Base-by-base conservation (phyloP, 2,888 invertebrate genomes). In the Pterostichus madidus region DNA sequence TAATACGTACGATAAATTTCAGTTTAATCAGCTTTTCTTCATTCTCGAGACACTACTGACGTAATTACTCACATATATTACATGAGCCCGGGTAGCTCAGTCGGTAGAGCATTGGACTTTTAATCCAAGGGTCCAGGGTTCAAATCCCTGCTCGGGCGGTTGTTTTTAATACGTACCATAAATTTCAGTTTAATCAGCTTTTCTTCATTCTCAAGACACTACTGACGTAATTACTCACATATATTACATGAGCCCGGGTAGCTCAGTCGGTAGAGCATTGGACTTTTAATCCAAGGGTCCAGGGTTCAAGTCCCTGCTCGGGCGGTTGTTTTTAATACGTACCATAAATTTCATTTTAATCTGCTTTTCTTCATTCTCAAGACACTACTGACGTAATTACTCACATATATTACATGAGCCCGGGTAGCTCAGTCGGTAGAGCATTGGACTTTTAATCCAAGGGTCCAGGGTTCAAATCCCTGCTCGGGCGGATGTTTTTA, bases 121-220 rank as follows among this genome's bases (percentile, higher is more conserved):
- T 94, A 94, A 94, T 93, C 93, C 93, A 93, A 93, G 93, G 93
- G 93, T 93, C 93, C 93, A 93, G 93, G 93, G 93, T 94, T 94
- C 93, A 93, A 94, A 93, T 93, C 93, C 93, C 93, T 93, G 93
- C 92, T 92, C 93, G 93, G 93, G 93, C 93, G 93, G 1, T 24
- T 24, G 3, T 3, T 24, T 24, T 24, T 24, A 24, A 24, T 24
- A n/a, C n/a, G n/a, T n/a, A n/a, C n/a, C n/a, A n/a, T n/a, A n/a
- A n/a, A n/a, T n/a, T n/a, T n/a, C n/a, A n/a, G n/a, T n/a, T n/a
- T n/a, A n/a, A n/a, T n/a, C n/a, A n/a, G n/a, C n/a, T n/a, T n/a
- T n/a, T n/a, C n/a, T n/a, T n/a, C n/a, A n/a, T n/a, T n/a, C n/a
- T n/a, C n/a, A n/a, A n/a, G n/a, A n/a, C n/a, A n/a, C n/a, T n/a